Evolutionary conservation across 2,888 invertebrate genomes (phyloP), one percentile per base, ranked within the genome.

Genomic region (Flabesymbios commensalis): DNA sequence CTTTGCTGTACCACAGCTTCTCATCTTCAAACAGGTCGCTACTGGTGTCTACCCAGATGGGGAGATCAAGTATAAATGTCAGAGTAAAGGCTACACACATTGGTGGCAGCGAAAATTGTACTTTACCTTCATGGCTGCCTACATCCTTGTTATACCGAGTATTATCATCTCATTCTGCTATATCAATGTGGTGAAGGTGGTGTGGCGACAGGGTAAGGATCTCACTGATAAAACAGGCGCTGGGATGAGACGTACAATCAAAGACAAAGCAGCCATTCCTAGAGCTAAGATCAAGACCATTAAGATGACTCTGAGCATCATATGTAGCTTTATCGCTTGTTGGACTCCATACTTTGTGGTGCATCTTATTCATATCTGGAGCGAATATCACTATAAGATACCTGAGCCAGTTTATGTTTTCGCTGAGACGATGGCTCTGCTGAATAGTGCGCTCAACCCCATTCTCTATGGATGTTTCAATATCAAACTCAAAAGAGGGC

Each of bases 331-430:
- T 65, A 76, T 84, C 43, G 75, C 78, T 0, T 84, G 84, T 70
- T 84, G 84, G 83, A 82, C 81, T 19, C 84, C 84, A 0, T 84
- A 84, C 68, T 84, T 84, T 69, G 80, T 83, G 10, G 81, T 82
- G 22, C 83, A 83, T 49, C 75, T 83, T 47, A 76, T 83, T 51
- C 72, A 75, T 36, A 79, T 84, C 24, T 84, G 82, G 73, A 81
- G 78, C 57, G 76, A 83, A 63, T 79, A 82, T 64, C 72, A 64
- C 29, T 77, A 80, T 63, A 72, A 68, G 42, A 73, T 81, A 4
- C 78, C 82, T 0, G 71, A 73, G 17, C 71, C 76, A 1, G 74
- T 83, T n/a, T 75, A 80, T 66, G 81, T 76, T 0, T 76, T 83
- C 48, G 82, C 77, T 0, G 84, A 84, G 62, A 79, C 79, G 0